Base-by-base conservation (phyloP, 2,888 invertebrate genomes). In the Harpalus rufipes region DNA sequence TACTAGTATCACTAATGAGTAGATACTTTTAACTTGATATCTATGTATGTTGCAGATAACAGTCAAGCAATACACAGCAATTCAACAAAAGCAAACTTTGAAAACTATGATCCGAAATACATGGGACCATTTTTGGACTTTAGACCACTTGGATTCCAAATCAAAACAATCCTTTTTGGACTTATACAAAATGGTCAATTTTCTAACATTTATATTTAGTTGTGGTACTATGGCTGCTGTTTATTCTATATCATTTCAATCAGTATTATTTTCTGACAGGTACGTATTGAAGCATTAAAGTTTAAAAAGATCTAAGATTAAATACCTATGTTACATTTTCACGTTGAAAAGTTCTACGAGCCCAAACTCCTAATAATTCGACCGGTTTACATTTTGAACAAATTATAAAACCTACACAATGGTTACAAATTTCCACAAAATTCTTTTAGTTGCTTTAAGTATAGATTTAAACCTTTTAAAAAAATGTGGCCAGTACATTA, bases 221-320 rank as follows among this genome's bases (percentile, higher is more conserved):
- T 44, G 16, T 18, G 74, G 74, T 12, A 44, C 74, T 44, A 74
- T 74, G 74, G 56, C 51, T 18, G 74, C 74, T 6, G 74, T 74
- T 8, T 51, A 51, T 16, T 74, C 74, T 12, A 74, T 74, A 16
- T 44, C 44, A 14, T 51, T 74, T 16, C 74, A 74, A 51, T 18
- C 74, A 8, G 10, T 44, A 12, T 74, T 74, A n/a, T 51, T 74
- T 16, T 56, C 44, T 12, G 74, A 74, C 4, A 44, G 44, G 44
- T 51, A 51, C 12, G 12, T 51, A 32, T 32, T 32, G 32, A 32
- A 32, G 32, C 32, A 32, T 32, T 32, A 5, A 32, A 32, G 32
- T 32, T 32, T 5, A 32, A 32, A 32, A 6, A 5, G 5, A 32
- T 32, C 32, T 32, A 32, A 32, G 0, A 32, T 2, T 32, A 5